Evolutionary conservation across 2,797 vertebrate genomes (phyloP), one percentile per base, ranked within the genome.

Genomic region (Schizopygopsis malacanthus): DNA sequence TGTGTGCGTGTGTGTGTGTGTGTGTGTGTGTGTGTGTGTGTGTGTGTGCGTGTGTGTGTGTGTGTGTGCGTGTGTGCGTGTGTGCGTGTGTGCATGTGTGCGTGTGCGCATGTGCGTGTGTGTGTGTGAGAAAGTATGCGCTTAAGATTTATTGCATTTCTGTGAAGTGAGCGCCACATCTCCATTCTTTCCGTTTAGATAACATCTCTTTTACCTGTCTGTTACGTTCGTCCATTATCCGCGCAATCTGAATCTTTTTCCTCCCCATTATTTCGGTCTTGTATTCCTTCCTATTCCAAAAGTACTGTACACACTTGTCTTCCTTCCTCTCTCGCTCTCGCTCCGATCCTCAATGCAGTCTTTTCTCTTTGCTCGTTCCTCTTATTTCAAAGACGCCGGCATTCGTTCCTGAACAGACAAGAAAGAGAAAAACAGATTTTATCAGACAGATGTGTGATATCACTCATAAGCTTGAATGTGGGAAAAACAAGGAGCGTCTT

Each of bases 201-300:
- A 81, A 61, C 45, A 56, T 85, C 16, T 71, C 89, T 93, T 95
- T 94, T 92, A 98, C 98, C 92, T 99, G 98, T 96, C 98, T 95
- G 94, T 99, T 99, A 92, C 98, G 97, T 93, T 99, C 98, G 91
- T 99, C 98, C 97, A 98, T 98, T 90, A 99, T 99, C 94, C 98
- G 96, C 7, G 98, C 98, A 90, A 99, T 99, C 96, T 99, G 98
- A 93, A 99, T 99, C 96, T 99, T 99, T 96, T 99, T 99, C 91
- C 98, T 97, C 95, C 98, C 98, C 98, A 99, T 99, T 93, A 94
- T 96, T 91, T 83, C 67, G 18, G 33, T 96, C 92, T 95, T 63
- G 22, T 71, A 43, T 85, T 88, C 87, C 50, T 86, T 88, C 70
- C 77, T 76, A n/a, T 81, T 88, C 52, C 92, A 93, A 94, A 94